Evolutionary conservation across 2,888 invertebrate genomes (phyloP).

Genomic region (Drosophila melanocephala): DNA sequence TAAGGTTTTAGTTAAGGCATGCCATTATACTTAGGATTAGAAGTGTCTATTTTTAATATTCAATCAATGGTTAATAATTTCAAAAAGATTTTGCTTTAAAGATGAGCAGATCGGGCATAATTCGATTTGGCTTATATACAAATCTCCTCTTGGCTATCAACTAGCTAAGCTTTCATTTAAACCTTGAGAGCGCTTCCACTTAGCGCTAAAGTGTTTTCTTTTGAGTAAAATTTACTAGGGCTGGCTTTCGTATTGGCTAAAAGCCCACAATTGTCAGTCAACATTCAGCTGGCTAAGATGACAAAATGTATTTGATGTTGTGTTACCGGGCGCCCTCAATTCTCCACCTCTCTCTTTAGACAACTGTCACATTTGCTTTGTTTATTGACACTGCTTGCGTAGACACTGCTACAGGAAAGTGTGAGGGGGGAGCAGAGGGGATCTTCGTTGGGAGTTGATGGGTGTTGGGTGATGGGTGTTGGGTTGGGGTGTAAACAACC

Average conservation of each 20-base stretch:
- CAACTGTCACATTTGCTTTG: slow-evolving; percentile 69
- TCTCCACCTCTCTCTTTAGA: slow-evolving; percentile 23
- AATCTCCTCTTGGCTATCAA: neutral
- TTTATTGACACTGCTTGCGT: slow-evolving; percentile 39
- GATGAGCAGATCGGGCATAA: neutral
- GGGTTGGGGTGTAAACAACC: slow-evolving; percentile 35
- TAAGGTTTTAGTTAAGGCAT: neutral
- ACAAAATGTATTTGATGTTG: slow-evolving; percentile 65
- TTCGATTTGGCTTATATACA: neutral
- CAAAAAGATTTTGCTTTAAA: neutral
- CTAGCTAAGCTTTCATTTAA: slow-evolving; percentile 4
- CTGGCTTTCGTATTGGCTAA: slow-evolving; percentile 44
- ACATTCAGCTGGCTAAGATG: slow-evolving; percentile 56
- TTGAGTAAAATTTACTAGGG: slow-evolving; percentile 24
- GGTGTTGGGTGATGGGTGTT: neutral
- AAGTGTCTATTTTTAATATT: neutral
- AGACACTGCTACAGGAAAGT: neutral
- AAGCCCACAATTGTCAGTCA: slow-evolving; percentile 53
- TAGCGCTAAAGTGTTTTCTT: slow-evolving; percentile 11
- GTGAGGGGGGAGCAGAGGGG: neutral
- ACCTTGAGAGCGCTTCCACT: slow-evolving; percentile 6
- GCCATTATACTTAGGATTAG: neutral
- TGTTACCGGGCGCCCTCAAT: slow-evolving; percentile 38
- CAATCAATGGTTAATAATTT: neutral
- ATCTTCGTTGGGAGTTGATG: neutral